Percentiles rank a stretch among this genome's conserved stretches.
Evolutionary conservation across 2,797 vertebrate genomes (phyloP).

Genomic region (Spondyliosoma cantharus): DNA sequence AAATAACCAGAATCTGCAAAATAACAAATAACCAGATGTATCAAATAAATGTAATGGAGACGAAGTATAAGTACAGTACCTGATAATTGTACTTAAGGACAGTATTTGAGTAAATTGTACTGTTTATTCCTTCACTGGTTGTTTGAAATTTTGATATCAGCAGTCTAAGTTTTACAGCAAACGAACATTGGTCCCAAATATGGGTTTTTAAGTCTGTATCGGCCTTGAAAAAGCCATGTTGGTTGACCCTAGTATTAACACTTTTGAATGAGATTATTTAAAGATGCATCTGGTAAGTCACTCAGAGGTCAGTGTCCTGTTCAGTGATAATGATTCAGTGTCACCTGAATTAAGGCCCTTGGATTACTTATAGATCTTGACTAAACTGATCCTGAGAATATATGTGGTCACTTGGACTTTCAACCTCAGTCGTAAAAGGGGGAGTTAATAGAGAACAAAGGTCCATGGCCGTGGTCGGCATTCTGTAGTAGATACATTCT

Average conservation of each 20-base stretch:
- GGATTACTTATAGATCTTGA: background rate
- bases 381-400: background rate
- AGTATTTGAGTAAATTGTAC: too few relatives aligned
- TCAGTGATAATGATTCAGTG: conserved; percentile 16
- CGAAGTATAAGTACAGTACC: too few relatives aligned
- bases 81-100: too few relatives aligned
- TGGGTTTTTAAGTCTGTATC: too few relatives aligned
- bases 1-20: too few relatives aligned
- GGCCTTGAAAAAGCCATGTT: too few relatives aligned
- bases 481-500: conserved; percentile 27
- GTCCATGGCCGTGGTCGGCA: background rate
- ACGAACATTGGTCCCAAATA: too few relatives aligned
- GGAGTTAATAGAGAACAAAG: conserved; percentile 6
- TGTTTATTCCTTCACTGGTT: too few relatives aligned
- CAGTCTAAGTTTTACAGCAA: too few relatives aligned
- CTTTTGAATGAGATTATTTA: conserved; percentile 27
- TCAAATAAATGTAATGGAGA: too few relatives aligned
- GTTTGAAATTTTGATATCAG: too few relatives aligned
- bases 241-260: background rate
- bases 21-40: too few relatives aligned
- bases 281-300: conserved; percentile 27
- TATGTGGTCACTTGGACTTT: conserved; percentile 27
- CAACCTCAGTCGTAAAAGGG: conserved; percentile 41
- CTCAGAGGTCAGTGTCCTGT: conserved; percentile 22
- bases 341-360: background rate